A percentile compares a stretch with the other conserved stretches of the same genome.
phyloP scores from a whole-genome alignment of 2,113 vertebrate genomes.

The Uria aalge region DNA sequence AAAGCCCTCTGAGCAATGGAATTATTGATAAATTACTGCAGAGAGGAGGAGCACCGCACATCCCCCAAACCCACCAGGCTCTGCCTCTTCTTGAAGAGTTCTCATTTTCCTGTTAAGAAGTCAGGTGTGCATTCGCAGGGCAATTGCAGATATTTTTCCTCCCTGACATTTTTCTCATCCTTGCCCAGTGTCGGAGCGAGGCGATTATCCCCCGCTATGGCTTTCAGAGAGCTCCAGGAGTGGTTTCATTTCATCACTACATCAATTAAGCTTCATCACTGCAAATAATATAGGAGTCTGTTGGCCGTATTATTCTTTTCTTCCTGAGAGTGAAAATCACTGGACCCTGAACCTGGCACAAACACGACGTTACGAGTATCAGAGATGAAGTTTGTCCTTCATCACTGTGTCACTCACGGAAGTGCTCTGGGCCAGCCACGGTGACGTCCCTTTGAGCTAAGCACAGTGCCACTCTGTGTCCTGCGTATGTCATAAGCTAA shows the following conservation, averaged over 20 bases:
- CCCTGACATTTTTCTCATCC: not conserved
- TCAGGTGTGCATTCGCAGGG: not conserved
- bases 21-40: conserved; percentile 24
- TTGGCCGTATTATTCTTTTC: not conserved
- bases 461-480: not conserved
- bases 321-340: not conserved
- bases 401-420: accelerated
- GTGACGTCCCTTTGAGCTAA: not conserved
- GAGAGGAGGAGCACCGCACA: not conserved
- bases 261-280: not conserved
- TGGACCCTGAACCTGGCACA: not conserved
- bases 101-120: not conserved
- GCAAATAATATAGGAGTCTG: not conserved
- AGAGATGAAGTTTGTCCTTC: not conserved
- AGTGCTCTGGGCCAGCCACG: accelerated
- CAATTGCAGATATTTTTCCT: not conserved
- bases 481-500: not conserved
- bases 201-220: not conserved
- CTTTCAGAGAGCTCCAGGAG: not conserved
- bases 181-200: accelerated
- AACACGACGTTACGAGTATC: accelerated
- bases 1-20: conserved; percentile 23
- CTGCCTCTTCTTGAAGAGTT: not conserved
- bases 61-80: not conserved
- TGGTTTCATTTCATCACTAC: not conserved